A percentile compares a stretch with the other conserved stretches of the same genome.
phyloP scores from a whole-genome alignment of 2,113 vertebrate genomes.

The Xenopus laevis region DNA sequence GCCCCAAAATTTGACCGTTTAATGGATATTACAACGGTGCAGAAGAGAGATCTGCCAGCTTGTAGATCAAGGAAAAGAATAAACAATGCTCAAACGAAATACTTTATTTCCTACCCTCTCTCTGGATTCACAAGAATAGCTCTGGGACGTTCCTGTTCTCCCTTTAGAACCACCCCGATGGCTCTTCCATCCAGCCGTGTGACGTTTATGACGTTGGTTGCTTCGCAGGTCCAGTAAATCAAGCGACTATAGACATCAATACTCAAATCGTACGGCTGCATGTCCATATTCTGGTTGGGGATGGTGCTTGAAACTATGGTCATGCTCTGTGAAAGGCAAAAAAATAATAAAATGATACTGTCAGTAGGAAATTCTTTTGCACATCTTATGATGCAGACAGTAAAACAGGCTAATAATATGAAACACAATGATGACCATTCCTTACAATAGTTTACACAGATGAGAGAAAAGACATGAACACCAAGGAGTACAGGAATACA shows the following conservation, averaged over 20 bases:
- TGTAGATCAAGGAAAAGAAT: too few species aligned
- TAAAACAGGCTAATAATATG: too few species aligned
- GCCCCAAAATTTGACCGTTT: too few species aligned
- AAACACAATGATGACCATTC: too few species aligned
- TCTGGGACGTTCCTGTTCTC: slow-evolving; percentile 85
- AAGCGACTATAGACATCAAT: slow-evolving; percentile 97
- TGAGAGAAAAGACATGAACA: too few species aligned
- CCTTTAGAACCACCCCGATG: slow-evolving; percentile 87
- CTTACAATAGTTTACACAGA: too few species aligned
- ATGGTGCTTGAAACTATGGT: slow-evolving; percentile 80
- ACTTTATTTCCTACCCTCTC: slow-evolving; percentile 76
- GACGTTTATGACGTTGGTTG: slow-evolving; percentile 93
- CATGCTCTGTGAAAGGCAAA: slow-evolving; percentile 68
- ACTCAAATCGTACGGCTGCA: slow-evolving; percentile 93
- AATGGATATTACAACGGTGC: too few species aligned
- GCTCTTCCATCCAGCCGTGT: slow-evolving; percentile 83
- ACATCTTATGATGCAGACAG: too few species aligned
- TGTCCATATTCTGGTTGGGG: slow-evolving; percentile 75
- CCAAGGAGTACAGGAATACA: too few species aligned
- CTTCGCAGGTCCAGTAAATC: slow-evolving; percentile 98
- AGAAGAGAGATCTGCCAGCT: too few species aligned
- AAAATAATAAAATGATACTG: not conserved
- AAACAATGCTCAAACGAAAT: too few species aligned
- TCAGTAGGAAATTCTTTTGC: too few species aligned
- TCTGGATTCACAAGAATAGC: slow-evolving; percentile 96